These are phyloP conservation scores for Lerista edwardsae DNA, from an alignment of 2,797 vertebrate genomes.

Conservation along the genomic window DNA sequence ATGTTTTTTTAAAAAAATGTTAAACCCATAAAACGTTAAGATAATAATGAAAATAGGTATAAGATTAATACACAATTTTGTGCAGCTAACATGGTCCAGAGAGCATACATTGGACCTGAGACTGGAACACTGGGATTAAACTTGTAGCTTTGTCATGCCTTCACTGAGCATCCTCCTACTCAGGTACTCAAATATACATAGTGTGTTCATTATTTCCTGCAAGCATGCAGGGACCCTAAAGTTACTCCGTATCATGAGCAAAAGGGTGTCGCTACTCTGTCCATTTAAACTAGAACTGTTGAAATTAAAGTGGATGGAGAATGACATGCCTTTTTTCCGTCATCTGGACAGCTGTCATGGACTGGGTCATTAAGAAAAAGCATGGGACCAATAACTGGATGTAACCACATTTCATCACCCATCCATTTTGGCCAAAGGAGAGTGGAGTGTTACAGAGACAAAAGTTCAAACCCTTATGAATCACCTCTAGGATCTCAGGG, in stretches of 20 bases:
- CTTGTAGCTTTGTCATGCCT: background rate
- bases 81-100: background rate
- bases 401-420: background rate
- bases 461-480: background rate
- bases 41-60: background rate
- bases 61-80: background rate
- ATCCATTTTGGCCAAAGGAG: background rate
- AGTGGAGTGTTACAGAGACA: background rate
- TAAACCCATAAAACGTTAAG: too few species aligned
- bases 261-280: background rate
- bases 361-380: background rate
- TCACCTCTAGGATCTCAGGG: background rate
- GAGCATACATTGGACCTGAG: background rate
- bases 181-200: background rate
- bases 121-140: background rate
- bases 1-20: constrained; percentile 13
- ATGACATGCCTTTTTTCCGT: background rate
- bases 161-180: background rate
- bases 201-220: background rate
- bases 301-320: background rate
- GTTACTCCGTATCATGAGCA: background rate
- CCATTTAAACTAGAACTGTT: background rate
- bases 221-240: background rate
- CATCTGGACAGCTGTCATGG: background rate
- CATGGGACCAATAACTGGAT: background rate